Evolutionary conservation across 2,888 invertebrate species (phyloP).

Genomic region (Callinectes sapidus): DNA sequence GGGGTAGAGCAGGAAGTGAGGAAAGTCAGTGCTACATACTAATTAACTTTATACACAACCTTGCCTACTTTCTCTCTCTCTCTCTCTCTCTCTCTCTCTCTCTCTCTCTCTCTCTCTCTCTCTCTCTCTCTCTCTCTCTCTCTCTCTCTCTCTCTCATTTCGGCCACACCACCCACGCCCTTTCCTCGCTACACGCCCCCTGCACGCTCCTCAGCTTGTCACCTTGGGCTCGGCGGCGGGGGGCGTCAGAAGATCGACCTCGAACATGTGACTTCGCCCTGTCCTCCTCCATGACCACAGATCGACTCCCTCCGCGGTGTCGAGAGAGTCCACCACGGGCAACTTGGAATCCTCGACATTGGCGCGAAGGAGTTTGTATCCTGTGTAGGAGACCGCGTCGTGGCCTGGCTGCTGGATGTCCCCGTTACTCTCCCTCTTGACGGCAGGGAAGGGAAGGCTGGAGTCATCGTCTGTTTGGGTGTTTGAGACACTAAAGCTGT

Average conservation of each 20-base stretch:
- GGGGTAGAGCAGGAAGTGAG: neutral
- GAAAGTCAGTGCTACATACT: neutral
- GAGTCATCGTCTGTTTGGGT: neutral
- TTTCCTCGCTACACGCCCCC: neutral
- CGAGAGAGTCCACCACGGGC: conserved; percentile 67
- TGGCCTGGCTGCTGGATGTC: neutral
- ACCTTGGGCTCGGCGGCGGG: conserved; percentile 61
- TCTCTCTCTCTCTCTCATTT: neutral
- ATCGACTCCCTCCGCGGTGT: conserved; percentile 55
- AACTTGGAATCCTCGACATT: conserved; percentile 53
- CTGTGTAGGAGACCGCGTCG: conserved; percentile 57
- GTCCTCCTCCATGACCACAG: conserved; percentile 61
- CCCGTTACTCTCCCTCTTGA: neutral
- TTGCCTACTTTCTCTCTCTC: too few relatives aligned
- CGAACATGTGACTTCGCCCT: conserved; percentile 17
- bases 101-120: neutral
- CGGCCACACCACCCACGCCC: neutral
- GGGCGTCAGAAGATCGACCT: conserved; percentile 63
- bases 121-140: neutral
- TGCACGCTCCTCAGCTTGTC: neutral
- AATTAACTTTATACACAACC: too few relatives aligned
- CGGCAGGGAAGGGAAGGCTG: neutral
- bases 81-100: too few relatives aligned
- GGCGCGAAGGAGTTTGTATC: conserved; percentile 67
- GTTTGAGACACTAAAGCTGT: neutral